Evolutionary conservation across 2,888 invertebrate species (phyloP).

Genomic region (Ichneumoninae sp.): DNA sequence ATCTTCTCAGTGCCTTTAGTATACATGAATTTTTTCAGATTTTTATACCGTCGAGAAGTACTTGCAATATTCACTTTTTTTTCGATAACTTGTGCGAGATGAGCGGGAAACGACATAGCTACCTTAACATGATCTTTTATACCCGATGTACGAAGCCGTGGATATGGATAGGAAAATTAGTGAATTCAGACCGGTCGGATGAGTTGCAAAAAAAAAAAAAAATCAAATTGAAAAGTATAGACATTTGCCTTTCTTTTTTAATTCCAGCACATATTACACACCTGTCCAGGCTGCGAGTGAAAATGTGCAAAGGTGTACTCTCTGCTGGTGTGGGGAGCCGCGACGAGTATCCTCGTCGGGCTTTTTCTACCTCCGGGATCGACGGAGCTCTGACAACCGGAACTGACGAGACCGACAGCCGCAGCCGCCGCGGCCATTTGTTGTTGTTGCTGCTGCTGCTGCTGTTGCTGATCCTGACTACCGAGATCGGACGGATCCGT

Average conservation of each 20-base stretch:
- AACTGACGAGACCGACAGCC: slow-evolving; percentile 83
- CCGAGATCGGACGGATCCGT: slow-evolving; percentile 83
- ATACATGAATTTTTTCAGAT: too few relatives aligned
- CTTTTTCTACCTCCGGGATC: slow-evolving; percentile 82
- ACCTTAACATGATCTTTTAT: too few relatives aligned
- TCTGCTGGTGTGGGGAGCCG: slow-evolving; percentile 86
- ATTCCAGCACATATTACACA: slow-evolving; percentile 62
- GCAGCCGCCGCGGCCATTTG: slow-evolving; percentile 80
- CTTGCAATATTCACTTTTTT: too few relatives aligned
- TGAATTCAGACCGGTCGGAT: too few relatives aligned
- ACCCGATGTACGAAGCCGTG: too few relatives aligned
- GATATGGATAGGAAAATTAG: too few relatives aligned
- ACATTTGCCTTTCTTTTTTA: neutral
- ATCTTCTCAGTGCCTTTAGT: too few relatives aligned
- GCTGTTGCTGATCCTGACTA: slow-evolving; percentile 81
- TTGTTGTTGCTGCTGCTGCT: slow-evolving; percentile 81
- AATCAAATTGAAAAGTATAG: too few relatives aligned
- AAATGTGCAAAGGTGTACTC: slow-evolving; percentile 97
- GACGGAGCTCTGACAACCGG: slow-evolving; percentile 81
- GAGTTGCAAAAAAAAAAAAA: too few relatives aligned
- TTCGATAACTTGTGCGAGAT: too few relatives aligned
- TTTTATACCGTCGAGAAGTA: too few relatives aligned
- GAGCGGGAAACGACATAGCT: too few relatives aligned
- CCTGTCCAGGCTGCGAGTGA: slow-evolving; percentile 95
- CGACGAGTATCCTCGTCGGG: slow-evolving; percentile 84